Evolutionary conservation across 92 coral and sea anemone species (phyloP), one percentile per base, ranked within the genome.

Genomic region (Actinernus sp.): DNA sequence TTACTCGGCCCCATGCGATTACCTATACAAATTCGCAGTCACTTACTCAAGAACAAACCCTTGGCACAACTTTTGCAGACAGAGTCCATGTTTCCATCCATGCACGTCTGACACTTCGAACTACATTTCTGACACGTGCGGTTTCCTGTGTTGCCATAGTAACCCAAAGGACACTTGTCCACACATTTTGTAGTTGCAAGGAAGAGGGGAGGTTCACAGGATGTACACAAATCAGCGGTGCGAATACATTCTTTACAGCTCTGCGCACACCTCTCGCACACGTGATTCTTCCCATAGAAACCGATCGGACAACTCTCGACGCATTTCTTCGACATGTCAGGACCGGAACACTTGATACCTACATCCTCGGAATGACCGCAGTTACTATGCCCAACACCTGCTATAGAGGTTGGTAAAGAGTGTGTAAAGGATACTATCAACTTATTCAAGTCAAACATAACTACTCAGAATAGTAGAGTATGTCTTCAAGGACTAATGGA

Each of bases 281-380:
- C 46, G 27, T 58, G 34, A 4, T 55, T 43, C 52, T 41, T 41
- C 23, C 47, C 74, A 46, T 58, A 90, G 54, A 72, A 81, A 26
- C 97, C 97, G 16, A 16, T 30, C 2, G 63, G 86, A 44, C 97
- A 90, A 0, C 7, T 25, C 6, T 28, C 28, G 37, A 79, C 80
- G 61, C 97, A 90, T 24, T 79, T 61, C 55, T 51, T 67, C 28
- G 97, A 86, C 20, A 65, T 75, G 57, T 90, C 90, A 5, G 99
- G 99, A 1, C 92, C 96, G 19, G 77, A 20, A 58, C 99, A 95
- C 29, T 45, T 36, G 23, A 95, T 69, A 0, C 97, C 83, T 3
- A 88, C 96, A 45, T 95, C 99, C 58, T 95, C 99, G 2, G 60
- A 11, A 58, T 95, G 99, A 6, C 85, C 83, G 30, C 99, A 95